A percentile compares a stretch with the other conserved stretches of the same genome.
phyloP scores from a whole-genome alignment of 2,113 vertebrate species.

The Peromyscus maniculatus region DNA sequence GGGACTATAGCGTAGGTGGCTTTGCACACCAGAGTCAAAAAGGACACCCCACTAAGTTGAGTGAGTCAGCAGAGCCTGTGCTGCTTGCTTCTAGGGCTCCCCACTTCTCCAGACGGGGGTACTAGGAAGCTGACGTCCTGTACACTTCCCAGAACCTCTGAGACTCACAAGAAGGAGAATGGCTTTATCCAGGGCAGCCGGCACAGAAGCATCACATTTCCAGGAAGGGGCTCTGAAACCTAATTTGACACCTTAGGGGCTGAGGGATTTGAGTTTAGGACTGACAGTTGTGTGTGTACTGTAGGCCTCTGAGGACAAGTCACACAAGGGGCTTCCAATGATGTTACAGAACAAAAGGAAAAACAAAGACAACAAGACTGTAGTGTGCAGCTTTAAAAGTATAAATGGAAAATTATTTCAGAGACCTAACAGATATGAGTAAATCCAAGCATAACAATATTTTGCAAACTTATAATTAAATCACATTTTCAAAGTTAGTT shows the following conservation, averaged over 20 bases:
- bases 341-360: background rate
- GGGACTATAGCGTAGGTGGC: background rate
- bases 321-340: background rate
- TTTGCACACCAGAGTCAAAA: background rate
- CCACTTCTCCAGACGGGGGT: background rate
- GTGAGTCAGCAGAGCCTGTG: background rate
- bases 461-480: slow-evolving; percentile 17
- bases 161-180: background rate
- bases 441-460: background rate
- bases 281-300: background rate
- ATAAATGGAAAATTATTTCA: background rate
- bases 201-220: background rate
- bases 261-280: background rate
- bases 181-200: background rate
- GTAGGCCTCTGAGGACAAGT: background rate
- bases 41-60: background rate
- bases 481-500: slow-evolving; percentile 5
- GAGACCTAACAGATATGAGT: background rate
- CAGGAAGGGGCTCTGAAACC: background rate
- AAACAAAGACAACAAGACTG: background rate
- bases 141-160: background rate
- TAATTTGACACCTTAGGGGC: background rate
- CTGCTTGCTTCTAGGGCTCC: background rate
- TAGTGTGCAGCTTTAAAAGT: background rate
- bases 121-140: background rate